Percentiles rank a stretch among this genome's conserved stretches.
These are phyloP conservation scores for Selene dorsalis DNA, from an alignment of 2,797 vertebrate genomes.

Conservation along the genomic window DNA sequence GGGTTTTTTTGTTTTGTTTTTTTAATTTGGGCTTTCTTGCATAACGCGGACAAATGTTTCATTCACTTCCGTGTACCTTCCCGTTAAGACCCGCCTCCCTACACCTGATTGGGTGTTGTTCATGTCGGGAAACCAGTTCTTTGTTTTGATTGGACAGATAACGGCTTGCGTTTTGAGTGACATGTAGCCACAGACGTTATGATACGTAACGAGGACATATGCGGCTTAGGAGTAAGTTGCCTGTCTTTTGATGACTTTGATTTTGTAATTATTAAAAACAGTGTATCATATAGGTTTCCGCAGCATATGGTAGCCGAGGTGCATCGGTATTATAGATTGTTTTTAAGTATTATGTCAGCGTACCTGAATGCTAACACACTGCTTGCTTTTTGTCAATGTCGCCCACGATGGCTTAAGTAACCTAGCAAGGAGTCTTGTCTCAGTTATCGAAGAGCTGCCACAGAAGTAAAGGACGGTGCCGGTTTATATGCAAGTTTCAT, in stretches of 20 bases:
- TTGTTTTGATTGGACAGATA: slow-evolving; percentile 50
- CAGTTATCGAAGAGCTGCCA: not conserved
- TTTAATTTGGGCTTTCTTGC: not conserved
- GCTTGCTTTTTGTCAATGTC: not conserved
- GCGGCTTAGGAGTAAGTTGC: slow-evolving; percentile 55
- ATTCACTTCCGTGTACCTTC: slow-evolving; percentile 39
- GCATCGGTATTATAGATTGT: not conserved
- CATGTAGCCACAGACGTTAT: not conserved
- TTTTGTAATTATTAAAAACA: not conserved
- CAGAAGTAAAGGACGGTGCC: not conserved
- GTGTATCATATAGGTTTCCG: not conserved
- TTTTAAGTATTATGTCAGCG: not conserved
- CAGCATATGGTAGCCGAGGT: not conserved
- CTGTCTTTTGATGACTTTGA: not conserved
- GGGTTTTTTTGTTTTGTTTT: not conserved
- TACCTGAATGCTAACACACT: not conserved
- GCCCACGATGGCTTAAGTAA: not conserved
- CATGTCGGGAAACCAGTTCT: fast-evolving
- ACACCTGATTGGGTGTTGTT: slow-evolving; percentile 45
- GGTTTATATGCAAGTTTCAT: fast-evolving
- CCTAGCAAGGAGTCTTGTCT: slow-evolving; percentile 25
- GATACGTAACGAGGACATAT: slow-evolving; percentile 47
- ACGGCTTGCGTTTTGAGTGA: not conserved
- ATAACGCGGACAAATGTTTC: no score
- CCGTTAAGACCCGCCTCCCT: not conserved